These are phyloP conservation scores for Hydropsyche tenuis DNA, from an alignment of 1,140 invertebrate species.

Conservation along the genomic window DNA sequence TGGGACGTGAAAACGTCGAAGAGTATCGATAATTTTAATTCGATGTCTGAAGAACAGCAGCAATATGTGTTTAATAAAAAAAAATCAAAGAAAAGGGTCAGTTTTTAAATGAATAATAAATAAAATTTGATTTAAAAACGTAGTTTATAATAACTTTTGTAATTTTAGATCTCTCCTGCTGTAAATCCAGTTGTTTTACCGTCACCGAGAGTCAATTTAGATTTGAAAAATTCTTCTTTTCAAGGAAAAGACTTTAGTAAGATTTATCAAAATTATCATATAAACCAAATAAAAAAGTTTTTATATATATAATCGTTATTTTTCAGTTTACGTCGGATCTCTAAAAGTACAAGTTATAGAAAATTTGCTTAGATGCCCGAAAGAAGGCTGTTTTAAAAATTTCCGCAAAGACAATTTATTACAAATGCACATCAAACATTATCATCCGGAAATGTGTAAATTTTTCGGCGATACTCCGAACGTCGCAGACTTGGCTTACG, in stretches of 20 bases:
- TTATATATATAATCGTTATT: constrained; percentile 24
- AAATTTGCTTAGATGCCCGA: constrained; percentile 78
- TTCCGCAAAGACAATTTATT: constrained; percentile 89
- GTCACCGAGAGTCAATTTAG: background rate
- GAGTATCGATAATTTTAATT: no score
- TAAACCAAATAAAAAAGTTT: no score
- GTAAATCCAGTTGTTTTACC: no score
- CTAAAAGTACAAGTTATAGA: constrained; percentile 74
- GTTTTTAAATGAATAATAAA: no score
- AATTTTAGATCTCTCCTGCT: no score
- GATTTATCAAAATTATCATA: no score
- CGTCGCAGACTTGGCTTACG: constrained; percentile 83
- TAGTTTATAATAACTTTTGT: no score
- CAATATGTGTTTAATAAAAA: no score
- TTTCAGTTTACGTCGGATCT: constrained; percentile 70
- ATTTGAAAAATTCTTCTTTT: constrained; percentile 4
- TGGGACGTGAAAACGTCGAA: constrained; percentile 56
- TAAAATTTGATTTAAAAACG: no score
- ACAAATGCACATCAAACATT: constrained; percentile 91
- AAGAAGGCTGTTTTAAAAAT: constrained; percentile 83
- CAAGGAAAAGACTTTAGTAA: constrained; percentile 13
- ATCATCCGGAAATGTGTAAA: constrained; percentile 80
- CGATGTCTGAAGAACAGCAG: no score
- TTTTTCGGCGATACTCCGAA: constrained; percentile 81
- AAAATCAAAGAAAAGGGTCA: no score